Percentiles rank a stretch among this genome's conserved stretches.
These are phyloP conservation scores for Eciton burchellii DNA, from an alignment of 1,140 invertebrate genomes.

Conservation along the genomic window DNA sequence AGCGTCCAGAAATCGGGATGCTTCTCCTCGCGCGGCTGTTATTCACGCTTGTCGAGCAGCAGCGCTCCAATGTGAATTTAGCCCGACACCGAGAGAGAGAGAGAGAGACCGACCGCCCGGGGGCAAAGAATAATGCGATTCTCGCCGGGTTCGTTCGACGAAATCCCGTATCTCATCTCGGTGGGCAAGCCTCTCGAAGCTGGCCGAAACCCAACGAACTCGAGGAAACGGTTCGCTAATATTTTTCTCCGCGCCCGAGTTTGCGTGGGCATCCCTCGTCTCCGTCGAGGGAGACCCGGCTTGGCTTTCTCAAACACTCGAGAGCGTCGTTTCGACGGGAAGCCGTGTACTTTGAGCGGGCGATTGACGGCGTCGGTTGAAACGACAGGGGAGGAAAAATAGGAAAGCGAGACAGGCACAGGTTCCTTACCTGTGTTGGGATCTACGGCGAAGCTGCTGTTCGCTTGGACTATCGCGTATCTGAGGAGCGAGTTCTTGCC, in stretches of 20 bases:
- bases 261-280: slow-evolving; percentile 31
- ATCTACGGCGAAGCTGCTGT: slow-evolving; percentile 93
- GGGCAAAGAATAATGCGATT: slow-evolving; percentile 38
- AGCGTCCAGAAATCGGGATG: slow-evolving; percentile 41
- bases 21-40: slow-evolving; percentile 45
- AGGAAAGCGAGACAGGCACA: slow-evolving; percentile 16
- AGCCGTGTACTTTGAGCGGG: not conserved
- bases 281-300: not conserved
- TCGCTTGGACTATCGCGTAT: slow-evolving; percentile 92
- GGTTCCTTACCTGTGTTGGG: slow-evolving; percentile 91
- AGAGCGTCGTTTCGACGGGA: slow-evolving; percentile 49
- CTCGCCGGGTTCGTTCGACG: slow-evolving; percentile 27
- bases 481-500: slow-evolving; percentile 93
- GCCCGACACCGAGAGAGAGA: slow-evolving; percentile 12
- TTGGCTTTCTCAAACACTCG: slow-evolving; percentile 67
- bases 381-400: slow-evolving; percentile 37
- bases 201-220: slow-evolving; percentile 22
- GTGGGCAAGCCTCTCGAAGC: slow-evolving; percentile 34
- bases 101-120: no score
- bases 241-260: slow-evolving; percentile 64
- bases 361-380: slow-evolving; percentile 31
- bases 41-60: slow-evolving; percentile 55
- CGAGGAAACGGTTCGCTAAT: slow-evolving; percentile 58
- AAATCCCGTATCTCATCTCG: slow-evolving; percentile 42
- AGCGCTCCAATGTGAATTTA: slow-evolving; percentile 42